These are phyloP conservation scores for Apogon hyalosoma DNA, from an alignment of 2,797 vertebrate species.

Conservation along the genomic window DNA sequence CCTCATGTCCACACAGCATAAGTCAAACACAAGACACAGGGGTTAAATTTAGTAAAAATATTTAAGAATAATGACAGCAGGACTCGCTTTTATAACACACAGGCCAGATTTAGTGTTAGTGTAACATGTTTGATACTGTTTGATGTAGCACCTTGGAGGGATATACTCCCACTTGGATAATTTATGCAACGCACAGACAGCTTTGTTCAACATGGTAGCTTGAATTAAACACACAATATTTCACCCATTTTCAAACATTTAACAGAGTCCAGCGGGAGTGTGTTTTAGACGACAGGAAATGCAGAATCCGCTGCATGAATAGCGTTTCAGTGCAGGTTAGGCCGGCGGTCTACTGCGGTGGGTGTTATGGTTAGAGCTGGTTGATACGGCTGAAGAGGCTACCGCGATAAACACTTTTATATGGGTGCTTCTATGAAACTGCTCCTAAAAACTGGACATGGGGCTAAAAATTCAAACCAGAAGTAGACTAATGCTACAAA, in stretches of 20 bases:
- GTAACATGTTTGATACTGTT: conserved; percentile 12
- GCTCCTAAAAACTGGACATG: too few relatives aligned
- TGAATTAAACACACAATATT: conserved; percentile 33
- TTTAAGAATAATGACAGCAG: conserved; percentile 31
- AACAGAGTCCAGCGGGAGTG: background rate
- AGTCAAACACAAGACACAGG: background rate
- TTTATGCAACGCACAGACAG: background rate
- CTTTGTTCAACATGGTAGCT: conserved; percentile 3
- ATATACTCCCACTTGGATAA: background rate
- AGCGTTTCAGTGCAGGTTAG: too few relatives aligned
- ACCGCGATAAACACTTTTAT: too few relatives aligned
- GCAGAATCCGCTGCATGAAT: too few relatives aligned
- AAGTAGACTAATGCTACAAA: too few relatives aligned
- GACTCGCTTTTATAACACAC: conserved; percentile 1
- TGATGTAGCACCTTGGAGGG: conserved; percentile 28
- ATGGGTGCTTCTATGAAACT: too few relatives aligned
- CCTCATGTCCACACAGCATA: conserved; percentile 4
- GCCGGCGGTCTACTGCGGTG: too few relatives aligned
- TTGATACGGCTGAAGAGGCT: too few relatives aligned
- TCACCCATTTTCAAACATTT: conserved; percentile 4
- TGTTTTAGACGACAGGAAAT: too few relatives aligned
- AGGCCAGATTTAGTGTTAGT: conserved; percentile 12
- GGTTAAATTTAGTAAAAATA: conserved; percentile 24
- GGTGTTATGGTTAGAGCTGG: too few relatives aligned
- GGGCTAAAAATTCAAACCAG: too few relatives aligned